Percentiles rank a stretch among this genome's conserved stretches.
These are phyloP conservation scores for Henricia sp. DNA, from an alignment of 53 echinoderm and acorn worm genomes.

Conservation along the genomic window DNA sequence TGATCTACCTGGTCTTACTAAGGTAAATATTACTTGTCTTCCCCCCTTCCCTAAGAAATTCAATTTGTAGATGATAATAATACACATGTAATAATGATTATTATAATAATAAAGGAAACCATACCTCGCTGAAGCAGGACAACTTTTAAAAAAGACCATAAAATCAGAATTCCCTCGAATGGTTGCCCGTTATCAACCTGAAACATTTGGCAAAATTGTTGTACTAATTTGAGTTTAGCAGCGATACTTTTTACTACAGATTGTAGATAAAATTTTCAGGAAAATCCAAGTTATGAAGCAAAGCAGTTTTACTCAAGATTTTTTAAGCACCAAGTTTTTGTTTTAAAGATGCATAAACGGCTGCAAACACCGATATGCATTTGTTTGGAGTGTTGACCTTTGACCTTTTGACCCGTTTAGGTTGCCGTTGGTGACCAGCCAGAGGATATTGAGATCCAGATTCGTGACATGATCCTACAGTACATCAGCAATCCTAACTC, in stretches of 20 bases:
- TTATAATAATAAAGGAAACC: neutral
- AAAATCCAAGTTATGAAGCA: too few relatives aligned
- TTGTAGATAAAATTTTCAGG: too few relatives aligned
- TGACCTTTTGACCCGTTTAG: conserved; percentile 48
- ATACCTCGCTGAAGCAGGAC: too few relatives aligned
- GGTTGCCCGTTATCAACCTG: too few relatives aligned
- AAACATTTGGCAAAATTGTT: neutral
- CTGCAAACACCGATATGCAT: too few relatives aligned
- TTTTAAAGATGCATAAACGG: too few relatives aligned
- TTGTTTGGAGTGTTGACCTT: too few relatives aligned
- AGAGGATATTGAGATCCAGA: conserved; percentile 92
- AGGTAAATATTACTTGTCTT: conserved; percentile 53
- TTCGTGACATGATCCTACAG: conserved; percentile 85
- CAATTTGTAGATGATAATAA: neutral
- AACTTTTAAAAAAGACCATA: too few relatives aligned
- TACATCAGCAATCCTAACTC: conserved; percentile 97
- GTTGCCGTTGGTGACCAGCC: conserved; percentile 98
- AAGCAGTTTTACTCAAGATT: too few relatives aligned
- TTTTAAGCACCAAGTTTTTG: too few relatives aligned
- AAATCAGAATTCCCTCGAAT: too few relatives aligned
- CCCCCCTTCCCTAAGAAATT: neutral
- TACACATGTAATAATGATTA: neutral
- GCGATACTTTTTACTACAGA: too few relatives aligned
- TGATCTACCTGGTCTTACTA: conserved; percentile 96
- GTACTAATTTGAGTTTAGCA: neutral